Conservation (phyloP, 2,888 invertebrate genomes). For the Pediacus dermestoides region DNA sequence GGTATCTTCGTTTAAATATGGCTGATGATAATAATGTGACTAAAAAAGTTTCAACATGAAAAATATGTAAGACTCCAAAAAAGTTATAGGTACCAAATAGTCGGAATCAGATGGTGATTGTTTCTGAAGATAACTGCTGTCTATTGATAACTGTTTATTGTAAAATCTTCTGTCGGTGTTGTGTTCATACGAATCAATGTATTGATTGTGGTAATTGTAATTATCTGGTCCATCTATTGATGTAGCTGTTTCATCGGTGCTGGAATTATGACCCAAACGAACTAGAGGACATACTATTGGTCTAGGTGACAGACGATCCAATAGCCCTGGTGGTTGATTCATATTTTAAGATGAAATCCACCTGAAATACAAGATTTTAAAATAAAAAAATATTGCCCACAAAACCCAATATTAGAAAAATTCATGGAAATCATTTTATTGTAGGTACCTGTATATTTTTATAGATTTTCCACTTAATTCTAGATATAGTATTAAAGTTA, state of each 20-base stretch:
- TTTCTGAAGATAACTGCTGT: constrained; percentile 33
- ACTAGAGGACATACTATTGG: constrained; percentile 59
- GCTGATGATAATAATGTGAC: constrained; percentile 36
- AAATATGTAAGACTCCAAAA: constrained; percentile 1
- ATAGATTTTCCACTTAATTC: too few relatives aligned
- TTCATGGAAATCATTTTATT: too few relatives aligned
- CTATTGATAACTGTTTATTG: constrained; percentile 28
- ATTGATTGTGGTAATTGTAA: constrained; percentile 33
- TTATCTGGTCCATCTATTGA: constrained; percentile 30
- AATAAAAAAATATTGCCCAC: too few relatives aligned
- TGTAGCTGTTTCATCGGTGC: constrained; percentile 35
- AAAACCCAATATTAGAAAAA: too few relatives aligned
- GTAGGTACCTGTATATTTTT: too few relatives aligned
- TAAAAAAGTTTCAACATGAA: constrained; percentile 27
- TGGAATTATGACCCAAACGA: constrained; percentile 38
- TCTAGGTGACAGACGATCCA: constrained; percentile 47
- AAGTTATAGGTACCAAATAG: constrained; percentile 27
- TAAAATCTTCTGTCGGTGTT: constrained; percentile 23
- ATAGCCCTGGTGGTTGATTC: constrained; percentile 38
- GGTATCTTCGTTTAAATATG: constrained; percentile 29
- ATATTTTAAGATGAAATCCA: constrained; percentile 21
- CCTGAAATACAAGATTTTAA: constrained; percentile 1
- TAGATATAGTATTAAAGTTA: too few relatives aligned
- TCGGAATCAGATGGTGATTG: constrained; percentile 31
- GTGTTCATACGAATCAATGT: constrained; percentile 30